A percentile compares a stretch with the other conserved stretches of the same genome.
Evolutionary conservation across 2,113 vertebrate genomes (phyloP).

Genomic region (Rhegmatorhina hoffmannsi): DNA sequence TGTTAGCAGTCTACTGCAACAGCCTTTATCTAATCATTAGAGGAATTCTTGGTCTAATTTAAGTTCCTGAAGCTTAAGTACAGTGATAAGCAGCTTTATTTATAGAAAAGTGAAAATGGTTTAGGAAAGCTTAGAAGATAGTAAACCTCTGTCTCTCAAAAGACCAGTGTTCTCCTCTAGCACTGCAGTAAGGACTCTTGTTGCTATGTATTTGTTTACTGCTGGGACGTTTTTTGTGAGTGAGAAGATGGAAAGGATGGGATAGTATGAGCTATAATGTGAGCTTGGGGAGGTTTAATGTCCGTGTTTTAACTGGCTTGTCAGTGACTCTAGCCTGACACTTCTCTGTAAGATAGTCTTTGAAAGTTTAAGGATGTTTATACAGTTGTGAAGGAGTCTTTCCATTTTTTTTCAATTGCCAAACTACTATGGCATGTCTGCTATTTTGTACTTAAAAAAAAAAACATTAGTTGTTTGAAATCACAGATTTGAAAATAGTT

Average conservation of each 20-base stretch:
- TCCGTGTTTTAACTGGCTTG: rapidly evolving
- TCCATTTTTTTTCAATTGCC: background rate
- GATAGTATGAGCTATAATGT: rapidly evolving
- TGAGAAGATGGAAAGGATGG: background rate
- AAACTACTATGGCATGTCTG: background rate
- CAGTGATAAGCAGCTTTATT: slow-evolving; percentile 58
- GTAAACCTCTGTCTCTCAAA: background rate
- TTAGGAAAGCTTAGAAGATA: slow-evolving; percentile 5
- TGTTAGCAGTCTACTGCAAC: slow-evolving; percentile 1
- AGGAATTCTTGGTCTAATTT: slow-evolving; percentile 59
- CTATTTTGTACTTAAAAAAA: background rate
- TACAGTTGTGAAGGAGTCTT: background rate
- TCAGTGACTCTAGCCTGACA: background rate
- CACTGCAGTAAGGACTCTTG: background rate
- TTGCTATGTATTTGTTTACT: slow-evolving; percentile 16
- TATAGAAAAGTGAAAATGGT: slow-evolving; percentile 49
- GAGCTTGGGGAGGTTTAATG: background rate
- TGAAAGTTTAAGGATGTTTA: background rate
- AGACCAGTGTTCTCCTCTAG: background rate
- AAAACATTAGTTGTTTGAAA: background rate
- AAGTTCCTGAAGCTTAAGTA: slow-evolving; percentile 43
- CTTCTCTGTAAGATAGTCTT: background rate
- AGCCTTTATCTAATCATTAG: slow-evolving; percentile 56
- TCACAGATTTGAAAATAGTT: background rate
- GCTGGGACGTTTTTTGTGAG: background rate